Base-by-base conservation (phyloP, 2,888 invertebrate genomes). In the Julus scandinavius region DNA sequence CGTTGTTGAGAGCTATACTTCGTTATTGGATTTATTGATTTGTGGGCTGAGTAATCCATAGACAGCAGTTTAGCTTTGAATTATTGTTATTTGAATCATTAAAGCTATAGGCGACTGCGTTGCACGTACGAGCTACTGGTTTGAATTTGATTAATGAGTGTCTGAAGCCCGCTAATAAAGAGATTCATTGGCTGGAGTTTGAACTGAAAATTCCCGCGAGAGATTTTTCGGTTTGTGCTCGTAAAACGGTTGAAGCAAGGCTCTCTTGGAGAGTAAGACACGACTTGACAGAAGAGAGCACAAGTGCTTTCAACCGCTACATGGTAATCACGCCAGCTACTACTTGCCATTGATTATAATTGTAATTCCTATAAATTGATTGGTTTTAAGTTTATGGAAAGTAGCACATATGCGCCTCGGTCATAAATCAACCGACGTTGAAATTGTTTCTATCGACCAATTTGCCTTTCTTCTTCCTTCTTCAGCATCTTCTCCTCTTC, bases 1-100 rank as follows among this genome's bases (percentile, higher is more conserved):
- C 20, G 63, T 29, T 72, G 63, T 72, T 72, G 63, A 72, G 63
- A 72, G 20, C 5, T 72, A 20, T 72, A 72, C 63, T 72, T 72
- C 63, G 17, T 72, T 72, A 72, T 72, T 29, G 63, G 63, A 72
- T 72, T 72, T 72, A 72, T 72, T 72, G 63, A 72, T 72, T 72
- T 20, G 63, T 7, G 63, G 63, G 20, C 6, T 17, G 20, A 17
- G 63, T 72, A 72, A 72, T 72, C 63, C 63, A 29, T 29, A 72
- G 63, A 20, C 63, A 11, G 63, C 63, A 72, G 63, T 72, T 72
- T 72, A 72, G 63, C 63, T 72, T 20, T 72, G 63, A 72, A 72
- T 72, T 72, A 72, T 72, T 72, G 63, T 72, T 72, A 72, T 72
- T 72, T 72, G 63, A 72, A 72, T 72, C 20, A 72, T 72, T 72